Percentiles rank a stretch among this genome's conserved stretches.
These are phyloP conservation scores for Pomatostomus ruficeps DNA, from an alignment of 2,113 vertebrate species.

Conservation along the genomic window DNA sequence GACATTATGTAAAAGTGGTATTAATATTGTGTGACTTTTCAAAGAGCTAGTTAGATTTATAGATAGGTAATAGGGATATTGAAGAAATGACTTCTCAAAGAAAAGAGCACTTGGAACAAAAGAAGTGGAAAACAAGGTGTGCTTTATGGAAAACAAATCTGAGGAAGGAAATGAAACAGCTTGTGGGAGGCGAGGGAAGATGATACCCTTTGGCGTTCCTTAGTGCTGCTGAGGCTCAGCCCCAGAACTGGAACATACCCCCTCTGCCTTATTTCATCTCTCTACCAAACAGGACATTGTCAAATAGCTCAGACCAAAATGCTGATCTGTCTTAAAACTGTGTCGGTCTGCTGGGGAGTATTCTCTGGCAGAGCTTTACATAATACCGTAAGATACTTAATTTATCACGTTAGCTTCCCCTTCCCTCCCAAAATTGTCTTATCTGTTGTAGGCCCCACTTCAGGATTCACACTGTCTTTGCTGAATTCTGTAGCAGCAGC, in stretches of 20 bases:
- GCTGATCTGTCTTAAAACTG: conserved; percentile 29
- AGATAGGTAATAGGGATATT: conserved; percentile 64
- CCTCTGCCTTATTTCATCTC: conserved; percentile 66
- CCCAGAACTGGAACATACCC: conserved; percentile 56
- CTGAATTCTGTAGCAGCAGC: background rate
- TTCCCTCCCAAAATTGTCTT: conserved; percentile 24
- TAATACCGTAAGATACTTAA: conserved; percentile 6
- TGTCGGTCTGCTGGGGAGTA: conserved; percentile 21
- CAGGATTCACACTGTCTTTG: conserved; percentile 38
- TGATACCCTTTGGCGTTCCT: background rate
- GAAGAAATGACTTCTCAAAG: conserved; percentile 71
- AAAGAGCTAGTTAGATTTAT: conserved; percentile 68
- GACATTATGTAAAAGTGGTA: conserved; percentile 70
- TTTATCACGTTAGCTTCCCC: background rate
- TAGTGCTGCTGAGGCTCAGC: conserved; percentile 58
- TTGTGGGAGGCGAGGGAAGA: conserved; percentile 15
- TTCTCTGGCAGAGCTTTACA: conserved; percentile 12
- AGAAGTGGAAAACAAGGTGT: conserved; percentile 57
- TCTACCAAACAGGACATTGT: conserved; percentile 59
- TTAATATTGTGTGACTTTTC: conserved; percentile 72
- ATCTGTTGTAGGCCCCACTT: background rate
- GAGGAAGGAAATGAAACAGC: conserved; percentile 65
- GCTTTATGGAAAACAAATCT: conserved; percentile 47
- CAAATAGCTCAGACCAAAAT: conserved; percentile 56
- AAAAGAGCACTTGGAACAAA: conserved; percentile 73